phyloP scores from a whole-genome alignment of 2,888 invertebrate genomes.

The Diarsia rubi region DNA sequence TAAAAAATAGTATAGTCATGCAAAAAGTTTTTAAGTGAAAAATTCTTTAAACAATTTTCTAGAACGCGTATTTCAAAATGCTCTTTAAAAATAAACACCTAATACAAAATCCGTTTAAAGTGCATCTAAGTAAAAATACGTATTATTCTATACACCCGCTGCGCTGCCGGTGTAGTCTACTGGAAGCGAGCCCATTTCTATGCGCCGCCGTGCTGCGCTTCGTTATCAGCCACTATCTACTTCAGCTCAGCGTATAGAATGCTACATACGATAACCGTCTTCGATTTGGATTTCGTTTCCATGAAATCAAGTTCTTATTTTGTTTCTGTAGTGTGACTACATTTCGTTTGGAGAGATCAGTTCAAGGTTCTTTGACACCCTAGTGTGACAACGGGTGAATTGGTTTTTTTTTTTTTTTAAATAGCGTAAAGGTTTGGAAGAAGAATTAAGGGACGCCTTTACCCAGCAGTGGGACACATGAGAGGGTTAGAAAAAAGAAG shows the following conservation, averaged over 20 bases:
- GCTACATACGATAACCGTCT: conserved; percentile 62
- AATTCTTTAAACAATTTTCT: conserved; percentile 20
- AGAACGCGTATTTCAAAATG: conserved; percentile 41
- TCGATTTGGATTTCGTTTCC: conserved; percentile 61
- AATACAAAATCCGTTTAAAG: conserved; percentile 64
- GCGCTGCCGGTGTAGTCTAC: conserved; percentile 54
- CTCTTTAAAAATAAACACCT: conserved; percentile 60
- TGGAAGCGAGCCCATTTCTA: conserved; percentile 70
- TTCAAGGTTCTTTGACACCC: conserved; percentile 22
- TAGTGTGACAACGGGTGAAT: background rate
- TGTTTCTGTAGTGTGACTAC: conserved; percentile 39
- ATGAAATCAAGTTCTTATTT: conserved; percentile 58
- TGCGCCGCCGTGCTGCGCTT: conserved; percentile 59
- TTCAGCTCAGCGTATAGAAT: conserved; percentile 59
- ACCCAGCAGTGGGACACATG: too few species aligned
- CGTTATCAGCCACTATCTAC: conserved; percentile 67
- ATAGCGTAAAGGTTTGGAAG: too few species aligned
- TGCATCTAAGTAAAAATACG: conserved; percentile 67
- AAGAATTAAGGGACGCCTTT: too few species aligned
- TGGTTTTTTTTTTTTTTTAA: too few species aligned
- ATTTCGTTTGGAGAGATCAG: conserved; percentile 30
- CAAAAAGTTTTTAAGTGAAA: conserved; percentile 16
- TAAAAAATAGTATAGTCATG: conserved; percentile 13
- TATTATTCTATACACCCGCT: conserved; percentile 61
- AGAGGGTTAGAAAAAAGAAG: background rate